These are phyloP conservation scores for Apostichopus californicus DNA, from an alignment of 35 echinoderm and acorn worm species.

Conservation along the genomic window DNA sequence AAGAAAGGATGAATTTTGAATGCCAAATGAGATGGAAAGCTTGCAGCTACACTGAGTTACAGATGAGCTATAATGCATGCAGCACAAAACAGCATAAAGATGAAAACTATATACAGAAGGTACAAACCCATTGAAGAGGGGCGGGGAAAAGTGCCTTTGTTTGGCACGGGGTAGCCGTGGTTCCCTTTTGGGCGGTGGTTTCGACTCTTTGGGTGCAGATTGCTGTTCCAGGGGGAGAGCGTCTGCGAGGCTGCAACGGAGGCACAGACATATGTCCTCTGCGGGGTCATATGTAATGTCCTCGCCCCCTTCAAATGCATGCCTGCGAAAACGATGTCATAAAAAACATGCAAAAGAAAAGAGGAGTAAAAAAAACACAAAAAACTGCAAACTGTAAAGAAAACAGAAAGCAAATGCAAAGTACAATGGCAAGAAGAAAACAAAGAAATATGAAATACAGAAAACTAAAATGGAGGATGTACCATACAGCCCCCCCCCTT, in stretches of 20 bases:
- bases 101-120: not conserved
- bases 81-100: not conserved
- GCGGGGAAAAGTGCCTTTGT: not conserved
- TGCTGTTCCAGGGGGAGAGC: not conserved
- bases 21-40: too few species aligned
- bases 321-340: constrained; percentile 62
- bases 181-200: constrained; percentile 38
- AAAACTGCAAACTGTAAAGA: constrained; percentile 4
- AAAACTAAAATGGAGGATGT: not conserved
- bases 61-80: not conserved
- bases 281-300: constrained; percentile 79
- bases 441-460: not conserved
- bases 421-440: not conserved
- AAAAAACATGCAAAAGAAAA: constrained; percentile 32
- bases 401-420: constrained; percentile 34
- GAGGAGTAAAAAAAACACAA: not conserved
- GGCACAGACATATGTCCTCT: constrained; percentile 74
- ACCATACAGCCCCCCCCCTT: not conserved
- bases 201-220: not conserved
- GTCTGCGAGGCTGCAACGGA: constrained; percentile 45
- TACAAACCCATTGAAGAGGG: constrained; percentile 46
- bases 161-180: constrained; percentile 6
- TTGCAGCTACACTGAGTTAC: too few species aligned
- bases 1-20: too few species aligned
- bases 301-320: constrained; percentile 84